Evolutionary conservation across 92 coral and sea anemone genomes (phyloP).

Genomic region (Umimayanthus chanpuru): DNA sequence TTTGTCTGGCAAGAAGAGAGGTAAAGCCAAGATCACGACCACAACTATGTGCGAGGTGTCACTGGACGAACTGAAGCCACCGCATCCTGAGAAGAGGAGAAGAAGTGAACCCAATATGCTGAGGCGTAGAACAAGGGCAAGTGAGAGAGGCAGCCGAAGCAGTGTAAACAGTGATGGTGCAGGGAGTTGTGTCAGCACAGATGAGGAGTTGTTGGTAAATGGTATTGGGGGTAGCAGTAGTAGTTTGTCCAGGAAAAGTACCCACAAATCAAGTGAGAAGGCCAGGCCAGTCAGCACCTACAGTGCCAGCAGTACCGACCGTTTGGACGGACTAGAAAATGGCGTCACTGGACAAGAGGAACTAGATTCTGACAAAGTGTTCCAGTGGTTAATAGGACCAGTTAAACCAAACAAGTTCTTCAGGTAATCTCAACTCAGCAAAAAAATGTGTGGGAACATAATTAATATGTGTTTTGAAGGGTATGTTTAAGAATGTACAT

Average conservation of each 20-base stretch:
- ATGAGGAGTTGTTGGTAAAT: constrained; percentile 10
- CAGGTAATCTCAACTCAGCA: constrained; percentile 60
- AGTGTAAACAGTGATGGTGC: constrained; percentile 1
- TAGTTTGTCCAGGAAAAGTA: not conserved
- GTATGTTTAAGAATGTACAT: no score
- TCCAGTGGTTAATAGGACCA: constrained; percentile 94
- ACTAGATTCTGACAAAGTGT: constrained; percentile 75
- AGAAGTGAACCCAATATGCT: constrained; percentile 37
- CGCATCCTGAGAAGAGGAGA: constrained; percentile 38
- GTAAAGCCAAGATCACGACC: constrained; percentile 54
- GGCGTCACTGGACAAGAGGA: constrained; percentile 53
- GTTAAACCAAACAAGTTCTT: constrained; percentile 91
- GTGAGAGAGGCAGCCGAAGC: constrained; percentile 2
- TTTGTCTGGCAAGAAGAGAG: constrained; percentile 73
- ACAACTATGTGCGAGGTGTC: constrained; percentile 44
- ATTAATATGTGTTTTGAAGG: no score
- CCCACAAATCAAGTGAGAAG: not conserved
- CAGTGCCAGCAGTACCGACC: constrained; percentile 53
- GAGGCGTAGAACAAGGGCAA: constrained; percentile 14
- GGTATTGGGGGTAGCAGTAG: not conserved
- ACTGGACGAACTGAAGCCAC: constrained; percentile 29
- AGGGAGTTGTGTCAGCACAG: not conserved
- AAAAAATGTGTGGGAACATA: no score
- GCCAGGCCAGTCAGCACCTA: constrained; percentile 58
- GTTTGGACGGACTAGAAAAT: constrained; percentile 48